Evolutionary conservation across 2,888 invertebrate genomes (phyloP).

Genomic region (Balanococcus diminutus): DNA sequence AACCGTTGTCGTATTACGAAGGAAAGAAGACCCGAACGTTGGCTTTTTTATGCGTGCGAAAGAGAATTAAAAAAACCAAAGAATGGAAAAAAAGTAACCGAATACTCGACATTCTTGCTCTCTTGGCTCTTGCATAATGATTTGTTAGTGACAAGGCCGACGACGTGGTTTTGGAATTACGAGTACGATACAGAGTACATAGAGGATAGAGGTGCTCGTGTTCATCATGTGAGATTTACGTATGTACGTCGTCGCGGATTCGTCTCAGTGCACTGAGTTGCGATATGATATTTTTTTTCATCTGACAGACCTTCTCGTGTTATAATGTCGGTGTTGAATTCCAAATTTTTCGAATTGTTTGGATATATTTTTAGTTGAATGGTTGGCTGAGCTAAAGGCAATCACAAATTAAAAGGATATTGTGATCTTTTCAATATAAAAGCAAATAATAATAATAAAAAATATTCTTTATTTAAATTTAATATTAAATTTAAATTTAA

Average conservation of each 20-base stretch:
- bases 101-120: no score
- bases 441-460: no score
- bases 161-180: conserved; percentile 24
- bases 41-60: not conserved
- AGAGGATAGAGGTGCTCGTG: not conserved
- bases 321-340: not conserved
- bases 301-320: not conserved
- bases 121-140: conserved; percentile 12
- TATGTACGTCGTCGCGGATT: not conserved
- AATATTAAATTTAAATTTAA: no score
- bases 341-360: not conserved
- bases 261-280: not conserved
- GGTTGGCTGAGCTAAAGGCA: no score
- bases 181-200: not conserved
- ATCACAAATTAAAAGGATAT: no score
- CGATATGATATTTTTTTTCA: not conserved
- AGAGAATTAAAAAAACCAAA: not conserved
- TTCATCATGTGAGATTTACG: conserved; percentile 7
- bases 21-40: not conserved
- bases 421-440: no score
- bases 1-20: not conserved
- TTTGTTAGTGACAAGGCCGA: conserved; percentile 13
- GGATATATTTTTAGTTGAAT: no score
- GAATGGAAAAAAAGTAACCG: conserved; percentile 13
- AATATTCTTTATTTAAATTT: no score